Evolutionary conservation across 2,888 invertebrate species (phyloP), one percentile per base, ranked within the genome.

Genomic region (Podotricha telesiphe): DNA sequence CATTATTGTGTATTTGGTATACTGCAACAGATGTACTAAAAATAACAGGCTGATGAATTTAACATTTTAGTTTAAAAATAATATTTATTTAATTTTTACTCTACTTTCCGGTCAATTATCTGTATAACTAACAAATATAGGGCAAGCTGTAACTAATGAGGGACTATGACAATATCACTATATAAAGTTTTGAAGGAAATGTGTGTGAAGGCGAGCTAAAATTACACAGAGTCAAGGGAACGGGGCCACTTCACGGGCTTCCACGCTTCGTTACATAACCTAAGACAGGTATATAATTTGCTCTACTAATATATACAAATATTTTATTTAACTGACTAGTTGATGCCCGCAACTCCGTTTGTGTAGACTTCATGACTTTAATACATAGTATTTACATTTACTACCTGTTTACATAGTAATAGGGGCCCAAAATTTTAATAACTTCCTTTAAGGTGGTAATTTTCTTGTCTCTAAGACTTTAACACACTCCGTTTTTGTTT

Each of bases 161-260:
- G 6, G 22, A 28, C 20, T 42, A 10, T 42, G 66, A 66, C 50
- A 66, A 59, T 59, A 40, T 48, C 17, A 50, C 40, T 40, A 66
- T 59, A 50, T 50, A 59, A 50, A 66, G 19, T 66, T 34, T 47
- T n/a, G 22, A n/a, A 53, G 61, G 69, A 76, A 74, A 81, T 81
- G 74, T 80, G 73, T 76, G 79, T 75, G 75, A 82, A 79, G 78
- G 79, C 74, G 74, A 77, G 79, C 75, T 82, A 83, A 85, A 83
- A 85, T 86, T 86, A 83, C 80, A 76, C 72, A 72, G 77, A 80
- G 77, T 79, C 78, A 78, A 81, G 80, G 79, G 83, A 86, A 59
- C 40, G 66, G 50, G 66, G 82, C 72, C 81, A 75, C 74, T 73
- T 74, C 63, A 73, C 73, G 70, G 73, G 74, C 70, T 76, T 75